phyloP scores from a whole-genome alignment of 2,888 invertebrate species.

The Matsumyia berberina region DNA sequence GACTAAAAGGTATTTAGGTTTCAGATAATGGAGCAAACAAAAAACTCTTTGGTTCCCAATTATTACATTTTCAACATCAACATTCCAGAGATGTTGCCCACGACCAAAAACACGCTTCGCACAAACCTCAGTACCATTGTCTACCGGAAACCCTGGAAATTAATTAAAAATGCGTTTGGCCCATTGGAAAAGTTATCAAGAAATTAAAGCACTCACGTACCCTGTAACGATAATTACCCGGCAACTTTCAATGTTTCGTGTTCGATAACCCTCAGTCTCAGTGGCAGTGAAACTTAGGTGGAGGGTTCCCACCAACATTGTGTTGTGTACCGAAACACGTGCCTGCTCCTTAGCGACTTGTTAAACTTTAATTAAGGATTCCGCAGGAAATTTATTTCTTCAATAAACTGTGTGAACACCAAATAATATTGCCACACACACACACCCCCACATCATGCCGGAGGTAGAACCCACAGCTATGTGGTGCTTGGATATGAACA shows the following conservation, averaged over 20 bases:
- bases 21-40: neutral
- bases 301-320: neutral
- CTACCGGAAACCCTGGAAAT: neutral
- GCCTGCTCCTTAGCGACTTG: conserved; percentile 24
- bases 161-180: conserved; percentile 18
- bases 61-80: neutral
- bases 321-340: conserved; percentile 16
- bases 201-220: conserved; percentile 17
- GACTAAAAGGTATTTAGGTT: neutral
- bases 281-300: neutral
- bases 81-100: neutral
- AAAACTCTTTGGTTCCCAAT: neutral
- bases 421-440: conserved; percentile 1
- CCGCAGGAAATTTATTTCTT: conserved; percentile 36
- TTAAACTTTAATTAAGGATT: conserved; percentile 42
- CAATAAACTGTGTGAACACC: conserved; percentile 35
- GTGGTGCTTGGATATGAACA: conserved; percentile 1
- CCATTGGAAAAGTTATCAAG: conserved; percentile 12
- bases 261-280: conserved; percentile 9
- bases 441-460: neutral
- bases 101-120: neutral
- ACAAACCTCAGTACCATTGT: neutral
- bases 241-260: conserved; percentile 6
- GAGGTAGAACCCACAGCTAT: neutral
- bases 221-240: conserved; percentile 15